Evolutionary conservation across 2,113 vertebrate genomes (phyloP).

Genomic region (Polyodon spathula): DNA sequence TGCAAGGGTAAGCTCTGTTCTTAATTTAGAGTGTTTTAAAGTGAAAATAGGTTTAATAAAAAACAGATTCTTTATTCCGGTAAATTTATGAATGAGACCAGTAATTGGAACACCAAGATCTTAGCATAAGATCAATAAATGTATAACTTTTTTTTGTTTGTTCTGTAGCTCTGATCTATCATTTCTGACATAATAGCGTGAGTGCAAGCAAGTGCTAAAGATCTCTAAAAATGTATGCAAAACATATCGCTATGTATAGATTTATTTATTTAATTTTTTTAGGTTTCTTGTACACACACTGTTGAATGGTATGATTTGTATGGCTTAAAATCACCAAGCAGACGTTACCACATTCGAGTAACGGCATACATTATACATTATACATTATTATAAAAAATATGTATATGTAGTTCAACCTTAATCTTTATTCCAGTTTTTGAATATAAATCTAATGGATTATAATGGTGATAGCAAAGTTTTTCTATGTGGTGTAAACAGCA

Average conservation of each 20-base stretch:
- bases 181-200: neutral
- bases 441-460: too few relatives aligned
- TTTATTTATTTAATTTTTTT: too few relatives aligned
- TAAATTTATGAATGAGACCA: slow-evolving; percentile 50
- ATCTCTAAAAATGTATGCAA: slow-evolving; percentile 45
- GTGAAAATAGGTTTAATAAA: slow-evolving; percentile 48
- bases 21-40: slow-evolving; percentile 48
- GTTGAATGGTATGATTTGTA: too few relatives aligned
- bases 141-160: slow-evolving; percentile 38
- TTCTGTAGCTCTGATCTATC: slow-evolving; percentile 41
- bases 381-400: too few relatives aligned
- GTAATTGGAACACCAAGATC: slow-evolving; percentile 56
- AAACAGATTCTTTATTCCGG: slow-evolving; percentile 23
- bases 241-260: slow-evolving; percentile 27
- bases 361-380: too few relatives aligned
- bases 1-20: slow-evolving; percentile 36
- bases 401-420: too few relatives aligned
- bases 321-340: too few relatives aligned
- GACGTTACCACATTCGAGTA: too few relatives aligned
- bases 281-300: too few relatives aligned
- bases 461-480: too few relatives aligned
- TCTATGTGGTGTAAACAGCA: too few relatives aligned
- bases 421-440: too few relatives aligned
- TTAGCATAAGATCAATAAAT: slow-evolving; percentile 50
- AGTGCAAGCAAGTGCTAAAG: neutral